A percentile compares a stretch with the other conserved stretches of the same genome.
phyloP scores from a whole-genome alignment of 2,797 vertebrate species.

The Acanthornis magna region DNA sequence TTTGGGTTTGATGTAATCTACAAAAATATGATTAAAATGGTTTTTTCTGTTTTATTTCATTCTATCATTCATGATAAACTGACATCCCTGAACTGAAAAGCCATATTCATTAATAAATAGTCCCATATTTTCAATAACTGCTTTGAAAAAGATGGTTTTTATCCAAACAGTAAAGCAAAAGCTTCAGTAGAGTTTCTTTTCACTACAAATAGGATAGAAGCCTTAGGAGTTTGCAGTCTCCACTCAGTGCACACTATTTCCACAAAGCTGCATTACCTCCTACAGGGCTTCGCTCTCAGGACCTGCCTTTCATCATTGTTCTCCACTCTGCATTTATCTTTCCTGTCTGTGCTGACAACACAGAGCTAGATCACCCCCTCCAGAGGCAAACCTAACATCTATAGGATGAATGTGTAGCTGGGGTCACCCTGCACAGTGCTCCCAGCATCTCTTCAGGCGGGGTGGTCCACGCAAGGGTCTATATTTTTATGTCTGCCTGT shows the following conservation, averaged over 20 bases:
- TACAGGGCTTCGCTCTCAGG: neutral
- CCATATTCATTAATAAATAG: conserved; percentile 54
- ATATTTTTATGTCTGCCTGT: neutral
- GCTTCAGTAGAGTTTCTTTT: neutral
- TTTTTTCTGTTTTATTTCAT: conserved; percentile 45
- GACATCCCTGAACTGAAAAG: conserved; percentile 41
- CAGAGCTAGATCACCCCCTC: neutral
- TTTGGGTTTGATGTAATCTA: conserved; percentile 47
- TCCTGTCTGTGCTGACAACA: neutral
- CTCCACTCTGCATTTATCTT: neutral
- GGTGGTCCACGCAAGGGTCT: rapidly evolving
- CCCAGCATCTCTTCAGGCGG: neutral
- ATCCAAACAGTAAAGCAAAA: neutral
- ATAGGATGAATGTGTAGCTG: neutral
- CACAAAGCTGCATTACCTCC: neutral
- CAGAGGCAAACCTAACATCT: neutral
- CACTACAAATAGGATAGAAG: neutral
- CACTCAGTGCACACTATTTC: neutral
- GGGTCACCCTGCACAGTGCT: neutral
- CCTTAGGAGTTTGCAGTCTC: neutral
- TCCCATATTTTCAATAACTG: neutral
- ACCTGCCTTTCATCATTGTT: neutral
- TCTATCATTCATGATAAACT: conserved; percentile 50
- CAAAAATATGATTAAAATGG: conserved; percentile 39
- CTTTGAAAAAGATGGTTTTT: neutral